Percentiles rank a stretch among this genome's conserved stretches.
phyloP scores from a whole-genome alignment of 2,113 vertebrate species.

The Myiozetetes cayanensis region DNA sequence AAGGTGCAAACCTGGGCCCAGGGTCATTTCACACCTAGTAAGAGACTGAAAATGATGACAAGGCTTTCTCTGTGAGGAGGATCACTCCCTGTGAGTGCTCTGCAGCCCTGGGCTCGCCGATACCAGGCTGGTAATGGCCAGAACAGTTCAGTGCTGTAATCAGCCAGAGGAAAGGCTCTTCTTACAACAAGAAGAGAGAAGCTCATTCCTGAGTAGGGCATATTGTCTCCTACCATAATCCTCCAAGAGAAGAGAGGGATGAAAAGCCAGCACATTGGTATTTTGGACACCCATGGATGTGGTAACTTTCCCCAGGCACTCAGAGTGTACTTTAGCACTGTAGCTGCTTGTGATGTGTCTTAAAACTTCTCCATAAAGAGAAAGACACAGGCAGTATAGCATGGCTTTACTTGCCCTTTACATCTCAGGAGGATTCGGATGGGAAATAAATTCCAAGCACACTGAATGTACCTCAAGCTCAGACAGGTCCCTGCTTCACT shows the following conservation, averaged over 20 bases:
- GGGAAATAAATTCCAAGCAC: neutral
- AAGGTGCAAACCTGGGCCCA: neutral
- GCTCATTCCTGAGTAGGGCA: neutral
- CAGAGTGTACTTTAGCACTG: neutral
- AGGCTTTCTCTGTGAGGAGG: neutral
- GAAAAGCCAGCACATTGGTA: neutral
- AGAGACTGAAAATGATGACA: neutral
- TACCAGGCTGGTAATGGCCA: neutral
- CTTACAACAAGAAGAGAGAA: neutral
- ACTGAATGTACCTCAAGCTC: neutral
- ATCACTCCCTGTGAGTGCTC: rapidly evolving
- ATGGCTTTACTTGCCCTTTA: neutral
- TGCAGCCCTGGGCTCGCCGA: neutral
- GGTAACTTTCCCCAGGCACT: neutral
- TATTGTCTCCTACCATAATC: neutral
- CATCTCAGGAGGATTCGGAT: neutral
- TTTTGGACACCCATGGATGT: neutral
- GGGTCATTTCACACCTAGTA: neutral
- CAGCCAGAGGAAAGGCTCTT: neutral
- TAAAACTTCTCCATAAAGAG: neutral
- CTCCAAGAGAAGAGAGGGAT: neutral
- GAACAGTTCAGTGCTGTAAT: neutral
- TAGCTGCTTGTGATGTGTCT: neutral
- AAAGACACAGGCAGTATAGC: neutral
- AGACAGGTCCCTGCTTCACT: neutral